Evolutionary conservation across 2,888 invertebrate species (phyloP).

Genomic region (Hyposoter dolosus): DNA sequence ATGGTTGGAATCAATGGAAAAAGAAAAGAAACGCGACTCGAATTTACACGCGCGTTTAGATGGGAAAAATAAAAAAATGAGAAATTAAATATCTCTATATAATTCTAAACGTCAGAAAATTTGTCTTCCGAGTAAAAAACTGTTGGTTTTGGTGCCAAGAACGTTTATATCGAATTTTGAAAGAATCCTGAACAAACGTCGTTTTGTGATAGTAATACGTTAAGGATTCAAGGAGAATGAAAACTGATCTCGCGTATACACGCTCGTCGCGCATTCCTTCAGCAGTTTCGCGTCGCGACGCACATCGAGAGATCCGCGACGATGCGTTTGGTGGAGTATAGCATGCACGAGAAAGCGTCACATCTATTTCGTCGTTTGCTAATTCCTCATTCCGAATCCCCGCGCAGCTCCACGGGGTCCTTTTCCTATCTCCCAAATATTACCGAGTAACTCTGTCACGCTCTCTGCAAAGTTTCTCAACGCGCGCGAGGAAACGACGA

Average conservation of each 20-base stretch:
- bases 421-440: not conserved
- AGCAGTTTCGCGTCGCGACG: not conserved
- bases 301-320: not conserved
- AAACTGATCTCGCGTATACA: not conserved
- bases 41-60: too few relatives aligned
- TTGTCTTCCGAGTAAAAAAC: too few relatives aligned
- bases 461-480: not conserved
- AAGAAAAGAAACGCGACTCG: too few relatives aligned
- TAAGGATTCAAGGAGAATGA: not conserved
- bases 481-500: not conserved
- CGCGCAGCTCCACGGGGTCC: not conserved
- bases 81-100: too few relatives aligned
- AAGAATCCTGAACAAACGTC: too few relatives aligned
- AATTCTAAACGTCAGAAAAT: too few relatives aligned
- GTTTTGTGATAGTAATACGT: too few relatives aligned
- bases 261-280: not conserved
- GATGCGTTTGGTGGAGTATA: not conserved
- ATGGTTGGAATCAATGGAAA: too few relatives aligned
- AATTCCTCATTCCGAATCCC: slow-evolving; percentile 22
- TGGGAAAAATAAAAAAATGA: too few relatives aligned
- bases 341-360: not conserved
- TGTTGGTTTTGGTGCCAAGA: too few relatives aligned
- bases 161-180: too few relatives aligned
- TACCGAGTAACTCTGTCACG: too few relatives aligned
- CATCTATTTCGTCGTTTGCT: slow-evolving; percentile 40